Base-by-base conservation (phyloP, 2,113 vertebrate genomes). In the Puffinus mauretanicus region DNA sequence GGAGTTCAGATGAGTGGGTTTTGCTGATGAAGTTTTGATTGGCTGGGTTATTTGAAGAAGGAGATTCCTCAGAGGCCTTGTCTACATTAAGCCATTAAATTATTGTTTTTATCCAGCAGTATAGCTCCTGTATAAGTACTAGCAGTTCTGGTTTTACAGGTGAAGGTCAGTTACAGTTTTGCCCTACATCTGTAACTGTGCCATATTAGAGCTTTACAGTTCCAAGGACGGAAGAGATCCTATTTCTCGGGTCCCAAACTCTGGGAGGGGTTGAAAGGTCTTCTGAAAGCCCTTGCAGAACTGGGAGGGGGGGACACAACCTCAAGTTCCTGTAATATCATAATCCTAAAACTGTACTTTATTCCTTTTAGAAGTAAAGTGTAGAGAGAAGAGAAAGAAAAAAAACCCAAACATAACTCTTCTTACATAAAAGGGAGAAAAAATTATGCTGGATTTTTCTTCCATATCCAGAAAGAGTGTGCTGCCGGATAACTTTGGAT, bases 1-100 rank as follows among this genome's bases (percentile, higher is more conserved):
- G 38, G 70, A 73, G 70, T 87, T 85, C 16, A 7, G 47, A 32
- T 5, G 30, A 84, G 36, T 70, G 82, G 36, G 55, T 76, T 93
- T 91, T 77, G 38, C 70, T 80, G 76, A 55, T 84, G 65, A 66
- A 85, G 70, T 86, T 95, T 90, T 91, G 81, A 62, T 93, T 89
- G 82, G 32, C 82, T 83, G 75, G n/a, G 20, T 94, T 96, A 90
- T 97, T 95, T 95, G 81, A 82, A 95, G 91, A 70, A 79, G 36
- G 66, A 75, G 58, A 91, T 76, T 66, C 89, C 87, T 95, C n/a
- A 64, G 96, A 77, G 93, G 81, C 88, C 93, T 95, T 62, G 52
- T 95, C 89, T 94, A 66, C 84, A 85, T 94, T 85, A 93, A 79
- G 94, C 86, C 91, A 96, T 96, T 95, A 96, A 94, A 93, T 94